These are phyloP conservation scores for Agrotis segetum DNA, from an alignment of 2,888 invertebrate species.

Conservation along the genomic window DNA sequence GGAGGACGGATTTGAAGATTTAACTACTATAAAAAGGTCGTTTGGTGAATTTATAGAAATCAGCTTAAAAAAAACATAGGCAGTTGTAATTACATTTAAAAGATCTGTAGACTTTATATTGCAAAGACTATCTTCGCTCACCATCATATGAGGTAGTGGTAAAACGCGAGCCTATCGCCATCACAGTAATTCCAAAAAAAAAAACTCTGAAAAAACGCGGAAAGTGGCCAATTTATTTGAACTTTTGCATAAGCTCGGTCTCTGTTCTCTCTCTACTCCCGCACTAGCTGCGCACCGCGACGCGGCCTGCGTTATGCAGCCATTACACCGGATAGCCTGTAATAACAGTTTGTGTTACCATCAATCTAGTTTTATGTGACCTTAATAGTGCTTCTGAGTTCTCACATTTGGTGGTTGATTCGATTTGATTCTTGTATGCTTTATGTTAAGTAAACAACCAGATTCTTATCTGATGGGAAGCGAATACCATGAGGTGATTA, in stretches of 20 bases:
- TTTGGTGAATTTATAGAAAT: too few relatives aligned
- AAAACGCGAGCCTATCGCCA: too few relatives aligned
- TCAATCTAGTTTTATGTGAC: constrained; percentile 56
- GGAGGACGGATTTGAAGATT: too few relatives aligned
- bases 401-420: constrained; percentile 35
- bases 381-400: constrained; percentile 46
- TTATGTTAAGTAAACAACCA: constrained; percentile 19
- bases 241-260: not conserved
- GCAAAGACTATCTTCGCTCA: too few relatives aligned
- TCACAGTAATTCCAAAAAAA: too few relatives aligned
- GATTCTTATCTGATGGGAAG: not conserved
- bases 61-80: too few relatives aligned
- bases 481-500: not conserved
- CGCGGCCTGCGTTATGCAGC: constrained; percentile 50
- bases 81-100: too few relatives aligned
- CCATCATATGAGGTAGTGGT: too few relatives aligned
- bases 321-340: constrained; percentile 47
- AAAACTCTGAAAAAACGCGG: too few relatives aligned
- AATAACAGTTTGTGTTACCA: constrained; percentile 50
- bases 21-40: too few relatives aligned
- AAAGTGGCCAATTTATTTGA: too few relatives aligned
- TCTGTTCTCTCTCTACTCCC: constrained; percentile 28
- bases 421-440: not conserved
- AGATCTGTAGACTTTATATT: too few relatives aligned
- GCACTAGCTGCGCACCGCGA: constrained; percentile 27